Conservation (phyloP, 1,140 invertebrate species). For the Araneus ventricosus region DNA sequence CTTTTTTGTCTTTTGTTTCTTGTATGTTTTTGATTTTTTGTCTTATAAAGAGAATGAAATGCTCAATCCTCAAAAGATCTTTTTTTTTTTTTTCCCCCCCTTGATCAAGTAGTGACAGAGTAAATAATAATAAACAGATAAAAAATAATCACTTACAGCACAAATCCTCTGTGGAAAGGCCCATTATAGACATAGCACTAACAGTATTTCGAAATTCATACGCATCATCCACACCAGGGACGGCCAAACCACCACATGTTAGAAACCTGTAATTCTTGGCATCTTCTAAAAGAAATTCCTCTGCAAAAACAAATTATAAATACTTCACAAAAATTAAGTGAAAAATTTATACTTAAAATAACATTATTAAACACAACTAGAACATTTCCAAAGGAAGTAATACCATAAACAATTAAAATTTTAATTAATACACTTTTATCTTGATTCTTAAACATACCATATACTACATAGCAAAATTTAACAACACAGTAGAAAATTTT, state of each 20-base stretch:
- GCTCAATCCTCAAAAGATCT: no score
- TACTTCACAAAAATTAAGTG: not conserved
- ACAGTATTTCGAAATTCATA: conserved; percentile 96
- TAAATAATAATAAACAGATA: not conserved
- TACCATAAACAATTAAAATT: no score
- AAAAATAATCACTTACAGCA: conserved; percentile 79
- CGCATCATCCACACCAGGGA: conserved; percentile 96
- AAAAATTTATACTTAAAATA: not conserved
- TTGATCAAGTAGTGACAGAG: no score
- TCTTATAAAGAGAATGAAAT: no score
- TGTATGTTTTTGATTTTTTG: no score
- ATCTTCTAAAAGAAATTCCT: conserved; percentile 97
- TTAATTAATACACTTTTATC: no score
- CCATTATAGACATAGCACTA: conserved; percentile 99
- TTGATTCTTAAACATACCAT: no score
- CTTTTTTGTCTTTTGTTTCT: no score
- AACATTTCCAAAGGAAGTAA: not conserved
- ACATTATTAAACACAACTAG: not conserved
- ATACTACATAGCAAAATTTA: no score
- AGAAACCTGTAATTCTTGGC: conserved; percentile 96
- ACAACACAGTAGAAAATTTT: no score
- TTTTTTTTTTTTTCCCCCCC: no score
- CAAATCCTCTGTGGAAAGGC: conserved; percentile 94
- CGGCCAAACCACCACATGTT: conserved; percentile 88
- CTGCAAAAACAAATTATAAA: conserved; percentile 82